Conservation (phyloP, 2,113 vertebrate species). For the Chlorodrepanis virens region DNA sequence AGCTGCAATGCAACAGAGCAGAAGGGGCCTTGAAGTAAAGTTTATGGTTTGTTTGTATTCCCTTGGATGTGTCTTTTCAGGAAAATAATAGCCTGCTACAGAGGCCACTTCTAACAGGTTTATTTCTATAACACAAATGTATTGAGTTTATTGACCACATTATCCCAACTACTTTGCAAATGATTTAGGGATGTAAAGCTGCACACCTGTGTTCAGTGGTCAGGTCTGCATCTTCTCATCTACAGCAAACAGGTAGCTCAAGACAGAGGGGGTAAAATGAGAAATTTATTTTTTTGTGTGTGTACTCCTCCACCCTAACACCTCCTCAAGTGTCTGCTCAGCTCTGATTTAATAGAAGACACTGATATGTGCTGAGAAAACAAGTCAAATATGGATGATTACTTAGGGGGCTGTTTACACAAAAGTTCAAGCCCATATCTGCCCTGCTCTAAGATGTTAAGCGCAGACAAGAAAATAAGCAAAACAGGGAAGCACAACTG, state of each 20-base stretch:
- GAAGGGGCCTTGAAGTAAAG: neutral
- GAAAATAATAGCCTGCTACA: neutral
- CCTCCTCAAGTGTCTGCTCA: neutral
- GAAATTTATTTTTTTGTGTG: neutral
- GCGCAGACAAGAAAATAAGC: neutral
- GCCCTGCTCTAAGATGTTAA: neutral
- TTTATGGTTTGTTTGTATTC: neutral
- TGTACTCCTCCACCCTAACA: neutral
- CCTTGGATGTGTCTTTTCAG: neutral
- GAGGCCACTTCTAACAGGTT: neutral
- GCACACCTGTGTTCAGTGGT: neutral
- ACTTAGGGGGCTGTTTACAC: neutral
- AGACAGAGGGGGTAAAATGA: neutral
- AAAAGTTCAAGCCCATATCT: neutral
- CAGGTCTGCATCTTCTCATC: neutral
- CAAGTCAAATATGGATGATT: neutral
- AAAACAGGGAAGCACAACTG: neutral
- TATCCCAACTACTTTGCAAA: neutral
- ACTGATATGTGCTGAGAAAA: neutral
- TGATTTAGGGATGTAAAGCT: neutral
- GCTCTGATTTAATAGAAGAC: neutral
- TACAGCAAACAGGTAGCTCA: neutral
- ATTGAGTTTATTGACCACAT: neutral
- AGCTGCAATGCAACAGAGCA: accelerated
- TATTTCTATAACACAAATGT: neutral